Percentiles rank a stretch among this genome's conserved stretches.
Conservation (phyloP, 2,888 invertebrate species). For the Drosophila meridiana region DNA sequence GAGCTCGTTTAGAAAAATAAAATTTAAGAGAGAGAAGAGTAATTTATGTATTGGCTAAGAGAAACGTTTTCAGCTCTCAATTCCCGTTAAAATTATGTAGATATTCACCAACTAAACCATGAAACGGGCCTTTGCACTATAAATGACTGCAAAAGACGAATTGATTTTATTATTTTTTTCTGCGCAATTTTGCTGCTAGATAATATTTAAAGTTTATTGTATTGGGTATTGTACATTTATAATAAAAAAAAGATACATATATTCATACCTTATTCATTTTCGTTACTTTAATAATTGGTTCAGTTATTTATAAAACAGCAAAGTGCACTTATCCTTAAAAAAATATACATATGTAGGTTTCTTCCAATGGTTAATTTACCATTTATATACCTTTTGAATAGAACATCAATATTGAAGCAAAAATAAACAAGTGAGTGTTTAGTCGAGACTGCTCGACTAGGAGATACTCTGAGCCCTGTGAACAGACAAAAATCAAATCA, state of each 20-base stretch:
- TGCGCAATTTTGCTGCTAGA: too few species aligned
- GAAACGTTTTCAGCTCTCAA: background rate
- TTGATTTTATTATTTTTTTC: background rate
- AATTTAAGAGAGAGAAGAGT: background rate
- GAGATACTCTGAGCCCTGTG: too few species aligned
- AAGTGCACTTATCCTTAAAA: too few species aligned
- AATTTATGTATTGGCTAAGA: slow-evolving; percentile 5
- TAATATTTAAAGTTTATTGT: too few species aligned
- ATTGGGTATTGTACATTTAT: too few species aligned
- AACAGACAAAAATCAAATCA: too few species aligned
- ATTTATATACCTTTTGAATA: too few species aligned
- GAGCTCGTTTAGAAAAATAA: background rate
- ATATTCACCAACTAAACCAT: background rate
- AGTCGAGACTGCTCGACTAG: too few species aligned
- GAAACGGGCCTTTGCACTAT: background rate
- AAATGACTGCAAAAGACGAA: background rate
- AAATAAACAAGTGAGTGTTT: too few species aligned
- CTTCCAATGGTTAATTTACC: too few species aligned
- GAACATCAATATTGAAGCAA: too few species aligned
- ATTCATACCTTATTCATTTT: background rate
- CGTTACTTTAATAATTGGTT: background rate
- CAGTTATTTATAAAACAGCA: background rate
- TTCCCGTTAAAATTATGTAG: background rate
- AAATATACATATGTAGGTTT: too few species aligned
- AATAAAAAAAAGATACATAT: background rate